Conservation (phyloP, 2,113 vertebrate species). For the Cebidichthys violaceus region DNA sequence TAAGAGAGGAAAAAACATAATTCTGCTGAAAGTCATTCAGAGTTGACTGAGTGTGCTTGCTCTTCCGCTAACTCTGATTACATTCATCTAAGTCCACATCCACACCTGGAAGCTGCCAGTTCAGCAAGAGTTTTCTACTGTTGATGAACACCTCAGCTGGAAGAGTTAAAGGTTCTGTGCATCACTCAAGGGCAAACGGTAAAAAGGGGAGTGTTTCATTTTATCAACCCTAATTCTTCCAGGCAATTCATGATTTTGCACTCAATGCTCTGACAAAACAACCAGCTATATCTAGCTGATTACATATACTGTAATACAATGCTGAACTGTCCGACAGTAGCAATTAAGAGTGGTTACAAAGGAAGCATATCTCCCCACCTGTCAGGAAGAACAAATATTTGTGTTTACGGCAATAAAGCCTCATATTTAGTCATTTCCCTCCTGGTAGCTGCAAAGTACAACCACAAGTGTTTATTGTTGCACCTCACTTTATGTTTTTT, state of each 20-base stretch:
- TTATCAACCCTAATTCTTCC: neutral
- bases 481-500: neutral
- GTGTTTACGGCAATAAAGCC: neutral
- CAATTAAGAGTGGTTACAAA: constrained; percentile 5
- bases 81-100: constrained; percentile 44
- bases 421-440: neutral
- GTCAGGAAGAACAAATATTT: neutral
- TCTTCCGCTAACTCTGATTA: constrained; percentile 41
- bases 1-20: constrained; percentile 34
- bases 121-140: neutral
- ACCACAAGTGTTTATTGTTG: neutral
- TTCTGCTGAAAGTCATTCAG: constrained; percentile 45
- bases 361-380: neutral
- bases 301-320: neutral
- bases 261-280: neutral
- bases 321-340: neutral
- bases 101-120: constrained; percentile 50
- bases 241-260: neutral
- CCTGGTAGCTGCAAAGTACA: neutral
- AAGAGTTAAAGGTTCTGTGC: neutral
- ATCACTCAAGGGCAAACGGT: constrained; percentile 23
- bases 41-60: constrained; percentile 44
- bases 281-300: neutral
- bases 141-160: constrained; percentile 18
- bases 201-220: neutral